Base-by-base conservation (phyloP, 2,888 invertebrate genomes). In the Pristionchus entomophagus region DNA sequence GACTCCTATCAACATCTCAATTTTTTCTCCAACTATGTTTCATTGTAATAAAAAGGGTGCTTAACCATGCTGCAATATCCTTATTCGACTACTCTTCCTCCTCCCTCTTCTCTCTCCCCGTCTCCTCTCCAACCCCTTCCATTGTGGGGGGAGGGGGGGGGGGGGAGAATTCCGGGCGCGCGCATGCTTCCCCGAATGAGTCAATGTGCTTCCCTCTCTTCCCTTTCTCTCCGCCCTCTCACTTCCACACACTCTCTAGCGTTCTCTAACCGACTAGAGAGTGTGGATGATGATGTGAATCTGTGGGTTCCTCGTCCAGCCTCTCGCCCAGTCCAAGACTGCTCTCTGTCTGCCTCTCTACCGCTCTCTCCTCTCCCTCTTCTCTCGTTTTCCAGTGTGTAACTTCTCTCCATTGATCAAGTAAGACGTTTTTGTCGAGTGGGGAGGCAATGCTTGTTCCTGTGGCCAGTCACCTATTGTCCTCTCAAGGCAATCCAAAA, bases 211-310 rank as follows among this genome's bases (percentile, higher is more conserved):
- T 32, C 53, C 35, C 17, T 53, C 80, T 51, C 32, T 82, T 53
- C 32, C 53, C 22, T 3, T 80, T 32, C n/a, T 53, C 77, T 62
- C 45, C 49, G 29, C 69, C 83, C 69, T 87, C 80, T 81, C 80
- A 78, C 83, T 85, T n/a, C 29, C 26, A 49, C n/a, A 41, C 78
- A 49, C 80, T 84, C 32, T 62, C 80, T 87, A 22, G 81, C 65
- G 56, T 45, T 62, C 81, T 85, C 84, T n/a, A n/a, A n/a, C n/a
- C n/a, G n/a, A n/a, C n/a, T n/a, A n/a, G n/a, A n/a, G n/a, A 41
- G 69, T 53, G 6, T 59, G 56, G 32, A 65, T 80, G 26, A 41
- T 62, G 62, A 65, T 69, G 35, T 51, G n/a, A 69, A 69, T 69
- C 65, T 38, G 49, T 49, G 49, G 65, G 59, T 59, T 69, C 65